Percentiles rank a stretch among this genome's conserved stretches.
Evolutionary conservation across 2,888 invertebrate species (phyloP).

Genomic region (Girardia tigrina): DNA sequence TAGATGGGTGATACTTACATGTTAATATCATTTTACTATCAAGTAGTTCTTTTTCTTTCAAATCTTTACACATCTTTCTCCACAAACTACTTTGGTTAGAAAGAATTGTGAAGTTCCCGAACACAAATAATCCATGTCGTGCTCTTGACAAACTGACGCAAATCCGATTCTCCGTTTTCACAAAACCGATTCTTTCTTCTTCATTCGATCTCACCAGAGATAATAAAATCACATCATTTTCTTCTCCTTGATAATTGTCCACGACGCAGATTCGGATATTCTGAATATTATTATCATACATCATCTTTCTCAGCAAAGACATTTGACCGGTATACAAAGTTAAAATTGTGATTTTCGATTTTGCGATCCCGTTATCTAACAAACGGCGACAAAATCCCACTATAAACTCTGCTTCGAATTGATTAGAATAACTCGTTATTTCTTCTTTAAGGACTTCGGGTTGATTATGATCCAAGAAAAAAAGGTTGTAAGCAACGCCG

Average conservation of each 20-base stretch:
- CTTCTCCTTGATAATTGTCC: slow-evolving; percentile 69
- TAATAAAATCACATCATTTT: slow-evolving; percentile 47
- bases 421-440: slow-evolving; percentile 34
- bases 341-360: slow-evolving; percentile 37
- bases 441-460: slow-evolving; percentile 33
- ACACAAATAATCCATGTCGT: slow-evolving; percentile 44
- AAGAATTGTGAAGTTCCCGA: slow-evolving; percentile 44
- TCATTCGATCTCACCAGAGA: slow-evolving; percentile 47
- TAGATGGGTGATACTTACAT: slow-evolving; percentile 38
- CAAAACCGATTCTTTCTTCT: slow-evolving; percentile 43
- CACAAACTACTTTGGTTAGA: slow-evolving; percentile 40
- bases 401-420: slow-evolving; percentile 37
- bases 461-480: slow-evolving; percentile 37
- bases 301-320: slow-evolving; percentile 39
- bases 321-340: slow-evolving; percentile 38
- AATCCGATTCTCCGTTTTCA: slow-evolving; percentile 59
- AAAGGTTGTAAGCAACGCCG: slow-evolving; percentile 35
- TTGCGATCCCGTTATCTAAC: slow-evolving; percentile 35
- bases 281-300: slow-evolving; percentile 38
- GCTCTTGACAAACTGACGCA: slow-evolving; percentile 68
- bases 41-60: slow-evolving; percentile 48
- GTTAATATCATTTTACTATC: slow-evolving; percentile 33
- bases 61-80: slow-evolving; percentile 38
- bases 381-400: slow-evolving; percentile 35
- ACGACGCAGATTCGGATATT: slow-evolving; percentile 59